Conservation (phyloP, 2,888 invertebrate species). For the Geophilus truncorum region DNA sequence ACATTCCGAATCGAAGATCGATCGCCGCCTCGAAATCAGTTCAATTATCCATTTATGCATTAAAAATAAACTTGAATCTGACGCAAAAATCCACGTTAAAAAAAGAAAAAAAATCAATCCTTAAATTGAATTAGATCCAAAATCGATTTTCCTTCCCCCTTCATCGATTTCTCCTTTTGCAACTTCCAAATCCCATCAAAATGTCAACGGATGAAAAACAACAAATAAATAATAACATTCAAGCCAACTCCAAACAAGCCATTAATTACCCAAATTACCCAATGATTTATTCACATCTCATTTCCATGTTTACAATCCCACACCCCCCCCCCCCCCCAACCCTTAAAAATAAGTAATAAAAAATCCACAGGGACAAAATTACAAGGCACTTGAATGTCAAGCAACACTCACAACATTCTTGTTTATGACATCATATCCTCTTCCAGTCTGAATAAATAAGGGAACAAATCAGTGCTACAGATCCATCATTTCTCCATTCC, state of each 20-base stretch:
- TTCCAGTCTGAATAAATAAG: slow-evolving; percentile 11
- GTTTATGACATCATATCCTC: slow-evolving; percentile 8
- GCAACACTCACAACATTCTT: slow-evolving; percentile 2
- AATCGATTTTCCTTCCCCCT: too few relatives aligned
- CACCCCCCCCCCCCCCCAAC: not conserved
- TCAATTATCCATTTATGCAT: too few relatives aligned
- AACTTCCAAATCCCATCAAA: not conserved
- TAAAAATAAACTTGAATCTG: too few relatives aligned
- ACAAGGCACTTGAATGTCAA: not conserved
- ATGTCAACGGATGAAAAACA: not conserved
- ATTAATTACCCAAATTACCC: not conserved
- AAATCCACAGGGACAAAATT: not conserved
- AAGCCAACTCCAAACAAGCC: not conserved
- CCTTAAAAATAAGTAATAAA: not conserved
- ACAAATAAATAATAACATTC: not conserved
- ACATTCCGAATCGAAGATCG: too few relatives aligned
- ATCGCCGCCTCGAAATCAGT: too few relatives aligned
- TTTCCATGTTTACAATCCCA: not conserved
- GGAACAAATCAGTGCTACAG: not conserved
- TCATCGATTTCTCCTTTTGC: too few relatives aligned
- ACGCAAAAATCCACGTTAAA: too few relatives aligned
- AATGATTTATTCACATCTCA: not conserved
- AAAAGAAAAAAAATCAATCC: too few relatives aligned
- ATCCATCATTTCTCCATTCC: not conserved
- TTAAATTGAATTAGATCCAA: too few relatives aligned